These are phyloP conservation scores for Periphyllus acericola DNA, from an alignment of 2,888 invertebrate species.

Conservation along the genomic window DNA sequence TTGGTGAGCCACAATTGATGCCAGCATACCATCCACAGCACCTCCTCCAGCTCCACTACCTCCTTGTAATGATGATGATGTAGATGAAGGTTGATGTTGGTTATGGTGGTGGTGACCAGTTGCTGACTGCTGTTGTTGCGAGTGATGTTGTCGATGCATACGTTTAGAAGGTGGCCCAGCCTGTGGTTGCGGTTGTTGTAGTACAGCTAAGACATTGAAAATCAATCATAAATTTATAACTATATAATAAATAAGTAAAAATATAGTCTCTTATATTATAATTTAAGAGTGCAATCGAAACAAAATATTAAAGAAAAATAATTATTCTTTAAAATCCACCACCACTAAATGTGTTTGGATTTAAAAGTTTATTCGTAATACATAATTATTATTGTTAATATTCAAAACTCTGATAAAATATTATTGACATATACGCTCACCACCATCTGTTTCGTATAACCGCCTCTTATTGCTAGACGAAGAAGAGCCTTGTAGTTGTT, in stretches of 20 bases:
- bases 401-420: too few relatives aligned
- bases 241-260: not conserved
- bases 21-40: conserved; percentile 13
- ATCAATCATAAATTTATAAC: not conserved
- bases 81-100: conserved; percentile 64
- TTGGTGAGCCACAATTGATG: conserved; percentile 18
- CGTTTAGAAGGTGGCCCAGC: conserved; percentile 79
- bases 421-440: not conserved
- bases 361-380: too few relatives aligned
- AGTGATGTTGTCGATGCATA: conserved; percentile 67
- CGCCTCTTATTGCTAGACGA: conserved; percentile 27
- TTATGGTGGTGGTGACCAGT: not conserved
- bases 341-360: too few relatives aligned
- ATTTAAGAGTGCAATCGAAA: too few relatives aligned
- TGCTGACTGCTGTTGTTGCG: not conserved
- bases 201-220: not conserved
- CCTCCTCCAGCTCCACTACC: not conserved
- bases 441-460: conserved; percentile 7
- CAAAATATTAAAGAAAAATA: too few relatives aligned
- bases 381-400: too few relatives aligned
- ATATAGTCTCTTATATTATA: too few relatives aligned
- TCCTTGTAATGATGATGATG: conserved; percentile 8
- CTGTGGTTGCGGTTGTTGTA: conserved; percentile 50
- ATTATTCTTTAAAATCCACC: too few relatives aligned
- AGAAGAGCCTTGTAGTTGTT: not conserved